A percentile compares a stretch with the other conserved stretches of the same genome.
phyloP scores from a whole-genome alignment of 2,888 invertebrate genomes.

The Euzetes globulus region DNA sequence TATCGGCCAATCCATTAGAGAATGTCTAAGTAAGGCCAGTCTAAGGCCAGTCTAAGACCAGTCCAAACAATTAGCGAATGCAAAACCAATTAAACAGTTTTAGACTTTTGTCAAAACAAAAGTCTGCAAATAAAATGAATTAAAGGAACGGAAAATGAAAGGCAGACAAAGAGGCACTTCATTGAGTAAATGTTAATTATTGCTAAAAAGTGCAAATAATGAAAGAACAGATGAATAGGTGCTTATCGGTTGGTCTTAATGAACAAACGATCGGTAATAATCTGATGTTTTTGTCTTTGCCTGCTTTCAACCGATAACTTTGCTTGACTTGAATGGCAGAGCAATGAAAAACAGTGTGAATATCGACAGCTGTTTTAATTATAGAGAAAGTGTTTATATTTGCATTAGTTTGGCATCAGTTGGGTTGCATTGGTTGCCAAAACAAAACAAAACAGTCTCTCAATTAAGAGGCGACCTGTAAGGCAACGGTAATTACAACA shows the following conservation, averaged over 20 bases:
- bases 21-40: not conserved
- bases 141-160: not conserved
- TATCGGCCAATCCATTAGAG: conserved; percentile 2
- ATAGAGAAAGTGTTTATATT: conserved; percentile 21
- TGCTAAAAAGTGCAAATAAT: not conserved
- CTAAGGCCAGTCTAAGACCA: not conserved
- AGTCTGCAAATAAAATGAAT: not conserved
- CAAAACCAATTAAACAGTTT: not conserved
- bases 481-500: conserved; percentile 20
- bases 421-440: conserved; percentile 22
- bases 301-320: conserved; percentile 6
- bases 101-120: not conserved
- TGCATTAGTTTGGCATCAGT: conserved; percentile 15
- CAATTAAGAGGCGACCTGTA: conserved; percentile 26
- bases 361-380: conserved; percentile 18
- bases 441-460: conserved; percentile 24
- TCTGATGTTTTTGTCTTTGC: not conserved
- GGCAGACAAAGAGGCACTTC: not conserved
- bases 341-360: conserved; percentile 12
- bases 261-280: not conserved
- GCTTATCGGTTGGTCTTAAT: not conserved
- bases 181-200: not conserved
- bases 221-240: not conserved
- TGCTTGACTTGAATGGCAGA: not conserved
- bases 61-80: conserved; percentile 10